phyloP scores from a whole-genome alignment of 2,888 invertebrate species.

The Macropis europaea region DNA sequence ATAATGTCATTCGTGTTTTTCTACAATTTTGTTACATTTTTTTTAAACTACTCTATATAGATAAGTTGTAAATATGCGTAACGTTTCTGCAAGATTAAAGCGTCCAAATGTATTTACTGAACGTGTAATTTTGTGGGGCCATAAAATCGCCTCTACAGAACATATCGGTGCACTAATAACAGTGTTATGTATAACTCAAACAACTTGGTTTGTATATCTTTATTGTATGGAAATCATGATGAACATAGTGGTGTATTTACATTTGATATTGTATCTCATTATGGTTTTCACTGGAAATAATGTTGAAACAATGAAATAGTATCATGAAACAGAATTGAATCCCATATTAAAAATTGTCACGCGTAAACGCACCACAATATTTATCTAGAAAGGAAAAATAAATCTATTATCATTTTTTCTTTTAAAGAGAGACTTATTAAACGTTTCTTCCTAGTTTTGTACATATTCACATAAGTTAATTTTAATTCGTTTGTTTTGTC shows the following conservation, averaged over 20 bases:
- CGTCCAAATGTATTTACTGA: constrained; percentile 62
- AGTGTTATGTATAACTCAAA: constrained; percentile 35
- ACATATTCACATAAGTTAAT: constrained; percentile 43
- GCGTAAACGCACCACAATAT: constrained; percentile 24
- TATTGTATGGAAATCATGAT: constrained; percentile 32
- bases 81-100: constrained; percentile 51
- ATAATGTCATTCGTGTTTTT: constrained; percentile 73
- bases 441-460: constrained; percentile 46
- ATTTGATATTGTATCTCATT: constrained; percentile 12
- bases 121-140: constrained; percentile 53
- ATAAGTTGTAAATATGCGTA: constrained; percentile 61
- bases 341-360: background rate
- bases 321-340: background rate
- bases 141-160: constrained; percentile 50
- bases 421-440: constrained; percentile 34
- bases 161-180: constrained; percentile 61
- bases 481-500: constrained; percentile 31
- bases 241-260: constrained; percentile 38
- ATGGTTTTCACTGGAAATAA: constrained; percentile 5
- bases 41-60: constrained; percentile 61
- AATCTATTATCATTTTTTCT: constrained; percentile 38
- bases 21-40: constrained; percentile 75
- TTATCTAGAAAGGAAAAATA: constrained; percentile 32
- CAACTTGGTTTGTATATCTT: constrained; percentile 39
- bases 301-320: background rate